Percentiles rank a stretch among this genome's conserved stretches.
phyloP scores from a whole-genome alignment of 2,113 vertebrate genomes.

The Chauna torquata region DNA sequence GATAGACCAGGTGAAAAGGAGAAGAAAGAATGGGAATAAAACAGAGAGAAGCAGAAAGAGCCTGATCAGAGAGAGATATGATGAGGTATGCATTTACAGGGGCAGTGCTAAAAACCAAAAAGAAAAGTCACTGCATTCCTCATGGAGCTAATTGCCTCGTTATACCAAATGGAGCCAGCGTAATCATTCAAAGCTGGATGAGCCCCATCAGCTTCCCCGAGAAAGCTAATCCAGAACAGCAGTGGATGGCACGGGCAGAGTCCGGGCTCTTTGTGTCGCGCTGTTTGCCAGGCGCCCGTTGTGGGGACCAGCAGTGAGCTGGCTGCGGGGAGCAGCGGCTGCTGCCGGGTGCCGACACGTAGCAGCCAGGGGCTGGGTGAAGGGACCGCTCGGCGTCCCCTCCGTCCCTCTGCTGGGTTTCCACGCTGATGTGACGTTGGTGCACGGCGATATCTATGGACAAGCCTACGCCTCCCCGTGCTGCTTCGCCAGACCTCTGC shows the following conservation, averaged over 20 bases:
- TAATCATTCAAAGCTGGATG: not conserved
- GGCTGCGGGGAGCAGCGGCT: not conserved
- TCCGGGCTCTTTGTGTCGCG: not conserved
- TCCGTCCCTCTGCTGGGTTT: not conserved
- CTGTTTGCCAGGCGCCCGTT: not conserved
- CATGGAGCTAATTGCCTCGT: conserved; percentile 22
- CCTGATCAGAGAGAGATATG: conserved; percentile 61
- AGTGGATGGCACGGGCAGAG: not conserved
- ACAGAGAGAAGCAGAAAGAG: conserved; percentile 72
- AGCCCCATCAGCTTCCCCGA: not conserved
- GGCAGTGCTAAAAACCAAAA: not conserved
- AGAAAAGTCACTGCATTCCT: not conserved
- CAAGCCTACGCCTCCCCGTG: not conserved
- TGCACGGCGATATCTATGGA: accelerated
- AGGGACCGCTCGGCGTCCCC: accelerated
- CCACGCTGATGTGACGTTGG: accelerated
- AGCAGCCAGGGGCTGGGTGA: not conserved
- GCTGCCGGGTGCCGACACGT: accelerated
- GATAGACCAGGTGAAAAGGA: conserved; percentile 74
- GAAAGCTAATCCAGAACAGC: not conserved
- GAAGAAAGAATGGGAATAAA: conserved; percentile 73
- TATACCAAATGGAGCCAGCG: conserved; percentile 42
- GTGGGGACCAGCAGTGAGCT: not conserved
- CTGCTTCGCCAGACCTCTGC: not conserved
- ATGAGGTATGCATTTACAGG: conserved; percentile 48